phyloP scores from a whole-genome alignment of 2,113 vertebrate genomes.

The Rissa tridactyla region DNA sequence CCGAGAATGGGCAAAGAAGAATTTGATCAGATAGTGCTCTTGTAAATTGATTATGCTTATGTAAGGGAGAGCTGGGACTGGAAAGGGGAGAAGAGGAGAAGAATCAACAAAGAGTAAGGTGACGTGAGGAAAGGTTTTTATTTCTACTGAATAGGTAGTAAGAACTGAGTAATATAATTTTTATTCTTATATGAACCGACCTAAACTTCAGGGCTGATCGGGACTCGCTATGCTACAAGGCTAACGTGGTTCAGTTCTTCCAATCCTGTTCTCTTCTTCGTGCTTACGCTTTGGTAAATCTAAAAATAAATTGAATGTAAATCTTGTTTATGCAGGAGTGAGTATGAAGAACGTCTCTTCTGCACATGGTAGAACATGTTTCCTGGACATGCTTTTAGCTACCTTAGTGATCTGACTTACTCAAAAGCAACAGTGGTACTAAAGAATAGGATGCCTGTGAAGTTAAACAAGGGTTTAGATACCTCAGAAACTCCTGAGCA shows the following conservation, averaged over 20 bases:
- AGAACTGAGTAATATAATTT: constrained; percentile 19
- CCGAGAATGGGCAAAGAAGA: background rate
- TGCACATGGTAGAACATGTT: background rate
- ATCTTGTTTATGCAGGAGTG: background rate
- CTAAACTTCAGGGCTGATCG: background rate
- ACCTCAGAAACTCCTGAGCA: background rate
- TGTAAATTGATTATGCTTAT: constrained; percentile 54
- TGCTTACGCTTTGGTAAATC: background rate
- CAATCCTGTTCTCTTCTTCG: background rate
- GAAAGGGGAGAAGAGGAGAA: background rate
- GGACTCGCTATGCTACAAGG: background rate
- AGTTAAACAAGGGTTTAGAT: background rate
- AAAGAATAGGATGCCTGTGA: background rate
- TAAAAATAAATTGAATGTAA: background rate
- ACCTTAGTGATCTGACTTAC: background rate
- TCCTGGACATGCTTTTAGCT: background rate
- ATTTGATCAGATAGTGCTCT: constrained; percentile 51
- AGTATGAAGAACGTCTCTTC: background rate
- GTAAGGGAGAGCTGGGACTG: constrained; percentile 33
- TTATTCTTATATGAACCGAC: background rate
- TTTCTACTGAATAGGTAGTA: background rate
- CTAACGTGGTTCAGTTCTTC: background rate
- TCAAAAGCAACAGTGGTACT: background rate
- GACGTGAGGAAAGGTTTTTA: constrained; percentile 10
- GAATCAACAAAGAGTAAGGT: constrained; percentile 16